These are phyloP conservation scores for Micronisus gabar DNA, from an alignment of 2,113 vertebrate species.

Conservation along the genomic window DNA sequence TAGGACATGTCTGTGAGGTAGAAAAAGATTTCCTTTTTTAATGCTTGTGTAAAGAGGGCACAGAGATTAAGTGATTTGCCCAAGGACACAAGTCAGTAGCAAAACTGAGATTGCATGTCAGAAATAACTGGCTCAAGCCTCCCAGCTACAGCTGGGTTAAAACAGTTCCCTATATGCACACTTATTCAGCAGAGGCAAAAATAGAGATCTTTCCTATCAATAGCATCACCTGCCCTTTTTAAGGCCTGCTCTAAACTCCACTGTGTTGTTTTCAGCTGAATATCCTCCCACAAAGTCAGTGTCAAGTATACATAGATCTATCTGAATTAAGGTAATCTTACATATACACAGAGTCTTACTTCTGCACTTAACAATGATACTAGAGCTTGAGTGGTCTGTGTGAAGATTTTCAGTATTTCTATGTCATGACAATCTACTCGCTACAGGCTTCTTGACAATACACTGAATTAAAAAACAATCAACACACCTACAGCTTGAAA, in stretches of 20 bases:
- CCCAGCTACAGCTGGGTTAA: background rate
- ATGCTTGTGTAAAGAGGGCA: conserved; percentile 57
- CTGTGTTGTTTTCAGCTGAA: background rate
- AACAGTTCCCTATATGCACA: background rate
- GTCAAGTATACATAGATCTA: accelerated
- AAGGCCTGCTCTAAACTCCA: background rate
- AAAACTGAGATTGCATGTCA: background rate
- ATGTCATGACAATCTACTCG: background rate
- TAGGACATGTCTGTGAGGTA: conserved; percentile 53
- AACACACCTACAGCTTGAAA: background rate
- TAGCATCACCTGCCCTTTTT: background rate
- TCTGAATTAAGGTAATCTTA: background rate
- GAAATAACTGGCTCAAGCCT: background rate
- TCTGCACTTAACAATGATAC: background rate
- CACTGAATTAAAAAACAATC: background rate
- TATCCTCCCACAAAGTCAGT: background rate
- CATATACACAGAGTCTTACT: background rate
- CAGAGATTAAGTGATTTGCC: conserved; percentile 43
- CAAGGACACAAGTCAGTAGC: conserved; percentile 31
- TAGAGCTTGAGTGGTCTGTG: background rate
- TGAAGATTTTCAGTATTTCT: background rate
- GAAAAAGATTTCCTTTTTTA: conserved; percentile 46
- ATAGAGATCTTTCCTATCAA: background rate
- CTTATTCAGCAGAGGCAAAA: background rate
- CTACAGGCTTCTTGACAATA: background rate